Evolutionary conservation across 1,140 invertebrate species (phyloP).

Genomic region (Zaprionus tsacasi): DNA sequence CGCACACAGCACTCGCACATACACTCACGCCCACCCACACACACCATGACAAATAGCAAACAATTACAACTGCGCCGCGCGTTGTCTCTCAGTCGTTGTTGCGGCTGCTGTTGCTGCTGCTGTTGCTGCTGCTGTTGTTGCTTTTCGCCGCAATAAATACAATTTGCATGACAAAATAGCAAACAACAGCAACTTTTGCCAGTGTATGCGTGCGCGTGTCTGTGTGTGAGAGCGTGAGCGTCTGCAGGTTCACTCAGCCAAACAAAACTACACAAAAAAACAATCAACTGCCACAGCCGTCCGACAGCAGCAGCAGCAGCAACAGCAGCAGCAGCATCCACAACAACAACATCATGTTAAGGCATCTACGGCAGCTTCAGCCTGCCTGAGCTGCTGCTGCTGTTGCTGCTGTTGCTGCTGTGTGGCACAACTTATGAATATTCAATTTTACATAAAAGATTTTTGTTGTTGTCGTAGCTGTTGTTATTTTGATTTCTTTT

Average conservation of each 20-base stretch:
- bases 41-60: slow-evolving; percentile 73
- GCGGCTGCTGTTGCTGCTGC: slow-evolving; percentile 33
- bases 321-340: background rate
- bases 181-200: slow-evolving; percentile 73
- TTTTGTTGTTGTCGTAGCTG: slow-evolving; percentile 63
- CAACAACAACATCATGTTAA: slow-evolving; percentile 45
- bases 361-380: slow-evolving; percentile 43
- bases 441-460: slow-evolving; percentile 83
- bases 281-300: slow-evolving; percentile 66
- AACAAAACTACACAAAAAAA: slow-evolving; percentile 79
- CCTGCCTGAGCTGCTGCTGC: slow-evolving; percentile 9
- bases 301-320: slow-evolving; percentile 20
- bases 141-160: slow-evolving; percentile 79
- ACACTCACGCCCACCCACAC: slow-evolving; percentile 7
- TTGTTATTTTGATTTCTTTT: slow-evolving; percentile 76
- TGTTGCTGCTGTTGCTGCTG: slow-evolving; percentile 14
- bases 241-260: slow-evolving; percentile 74
- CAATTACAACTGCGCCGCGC: slow-evolving; percentile 66
- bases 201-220: slow-evolving; percentile 20
- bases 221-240: slow-evolving; percentile 50
- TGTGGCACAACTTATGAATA: slow-evolving; percentile 78
- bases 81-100: slow-evolving; percentile 47
- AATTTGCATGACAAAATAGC: slow-evolving; percentile 83
- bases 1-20: slow-evolving; percentile 18
- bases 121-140: slow-evolving; percentile 50